Conservation (phyloP, 1,140 invertebrate genomes). For the Bombyx mori region DNA sequence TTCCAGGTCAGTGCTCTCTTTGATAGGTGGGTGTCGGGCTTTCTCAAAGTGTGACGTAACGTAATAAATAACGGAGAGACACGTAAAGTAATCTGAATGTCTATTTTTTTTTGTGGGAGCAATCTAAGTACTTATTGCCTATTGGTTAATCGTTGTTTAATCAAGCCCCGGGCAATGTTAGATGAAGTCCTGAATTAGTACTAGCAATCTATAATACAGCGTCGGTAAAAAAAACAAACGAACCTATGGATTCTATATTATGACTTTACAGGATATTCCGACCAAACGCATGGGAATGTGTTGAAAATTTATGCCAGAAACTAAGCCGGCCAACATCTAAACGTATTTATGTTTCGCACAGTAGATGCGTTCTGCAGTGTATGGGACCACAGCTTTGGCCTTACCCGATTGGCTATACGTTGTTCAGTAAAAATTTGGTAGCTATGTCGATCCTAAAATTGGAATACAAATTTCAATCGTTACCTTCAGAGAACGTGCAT, state of each 20-base stretch:
- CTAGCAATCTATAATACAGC: not conserved
- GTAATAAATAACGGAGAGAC: too few relatives aligned
- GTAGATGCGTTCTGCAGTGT: conserved; percentile 67
- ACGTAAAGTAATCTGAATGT: too few relatives aligned
- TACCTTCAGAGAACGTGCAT: conserved; percentile 43
- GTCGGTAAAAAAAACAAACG: too few relatives aligned
- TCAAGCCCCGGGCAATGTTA: not conserved
- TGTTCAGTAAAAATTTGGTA: conserved; percentile 50
- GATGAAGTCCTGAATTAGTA: not conserved
- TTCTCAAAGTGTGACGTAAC: too few relatives aligned
- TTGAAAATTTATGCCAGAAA: conserved; percentile 34
- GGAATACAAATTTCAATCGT: conserved; percentile 55
- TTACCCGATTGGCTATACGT: conserved; percentile 66
- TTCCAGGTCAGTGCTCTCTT: too few relatives aligned
- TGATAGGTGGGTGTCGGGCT: too few relatives aligned
- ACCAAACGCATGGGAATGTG: conserved; percentile 32
- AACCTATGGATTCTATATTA: not conserved
- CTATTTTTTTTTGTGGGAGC: too few relatives aligned
- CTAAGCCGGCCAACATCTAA: conserved; percentile 12
- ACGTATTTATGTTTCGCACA: conserved; percentile 24
- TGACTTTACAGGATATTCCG: conserved; percentile 13
- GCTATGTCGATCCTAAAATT: conserved; percentile 48
- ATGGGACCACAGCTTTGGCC: conserved; percentile 72
- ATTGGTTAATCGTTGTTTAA: too few relatives aligned
- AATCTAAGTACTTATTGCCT: too few relatives aligned